Percentiles rank a stretch among this genome's conserved stretches.
phyloP scores from a whole-genome alignment of 2,113 vertebrate genomes.

The Piprites chloris region DNA sequence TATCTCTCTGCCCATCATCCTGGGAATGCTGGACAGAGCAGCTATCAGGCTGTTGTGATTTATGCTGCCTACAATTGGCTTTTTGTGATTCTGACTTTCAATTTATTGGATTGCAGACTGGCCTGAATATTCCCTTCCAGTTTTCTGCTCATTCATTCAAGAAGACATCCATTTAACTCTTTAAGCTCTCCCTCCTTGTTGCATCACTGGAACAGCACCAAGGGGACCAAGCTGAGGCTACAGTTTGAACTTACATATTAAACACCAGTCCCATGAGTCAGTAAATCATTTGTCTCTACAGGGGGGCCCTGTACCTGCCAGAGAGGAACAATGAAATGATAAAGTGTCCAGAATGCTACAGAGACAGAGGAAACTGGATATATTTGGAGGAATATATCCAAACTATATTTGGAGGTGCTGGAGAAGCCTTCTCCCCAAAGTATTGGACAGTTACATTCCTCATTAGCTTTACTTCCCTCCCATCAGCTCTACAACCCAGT shows the following conservation, averaged over 20 bases:
- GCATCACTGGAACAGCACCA: background rate
- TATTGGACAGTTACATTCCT: background rate
- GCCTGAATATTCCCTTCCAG: background rate
- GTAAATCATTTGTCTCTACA: background rate
- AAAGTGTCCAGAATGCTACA: background rate
- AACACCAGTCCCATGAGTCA: background rate
- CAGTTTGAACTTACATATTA: background rate
- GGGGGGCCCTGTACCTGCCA: background rate
- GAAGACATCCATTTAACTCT: background rate
- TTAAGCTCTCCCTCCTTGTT: background rate
- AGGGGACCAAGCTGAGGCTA: background rate
- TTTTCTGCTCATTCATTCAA: background rate
- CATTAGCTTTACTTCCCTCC: background rate
- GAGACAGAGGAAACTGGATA: background rate
- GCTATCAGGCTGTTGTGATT: background rate
- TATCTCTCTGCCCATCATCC: background rate
- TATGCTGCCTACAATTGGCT: background rate
- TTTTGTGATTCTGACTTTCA: background rate
- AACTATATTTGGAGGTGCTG: background rate
- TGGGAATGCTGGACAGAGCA: background rate
- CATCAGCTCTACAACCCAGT: background rate
- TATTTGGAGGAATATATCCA: background rate
- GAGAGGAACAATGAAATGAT: background rate
- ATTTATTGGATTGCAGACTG: background rate
- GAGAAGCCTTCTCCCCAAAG: background rate